Evolutionary conservation across 2,113 vertebrate species (phyloP).

Genomic region (Cyphomyrus discorhynchus): DNA sequence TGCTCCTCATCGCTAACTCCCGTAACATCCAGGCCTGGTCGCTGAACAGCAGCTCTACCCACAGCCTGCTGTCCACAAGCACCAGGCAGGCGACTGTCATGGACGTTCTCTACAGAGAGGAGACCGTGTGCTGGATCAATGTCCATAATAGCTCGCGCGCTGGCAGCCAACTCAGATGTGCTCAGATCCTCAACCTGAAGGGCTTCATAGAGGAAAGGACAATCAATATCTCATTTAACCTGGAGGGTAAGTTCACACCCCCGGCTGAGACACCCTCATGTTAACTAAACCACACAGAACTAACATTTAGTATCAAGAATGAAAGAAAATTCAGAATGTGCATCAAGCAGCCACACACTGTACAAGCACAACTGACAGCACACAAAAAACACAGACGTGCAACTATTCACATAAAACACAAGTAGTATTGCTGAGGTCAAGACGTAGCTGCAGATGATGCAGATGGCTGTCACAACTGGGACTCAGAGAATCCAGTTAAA

Average conservation of each 20-base stretch:
- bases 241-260: slow-evolving; percentile 78
- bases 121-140: slow-evolving; percentile 92
- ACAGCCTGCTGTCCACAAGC: slow-evolving; percentile 70
- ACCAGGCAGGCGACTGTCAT: slow-evolving; percentile 91
- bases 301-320: background rate
- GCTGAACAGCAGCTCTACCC: slow-evolving; percentile 70
- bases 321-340: background rate
- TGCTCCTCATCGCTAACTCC: slow-evolving; percentile 87
- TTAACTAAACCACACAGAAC: background rate
- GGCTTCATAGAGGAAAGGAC: slow-evolving; percentile 72
- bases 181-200: slow-evolving; percentile 83
- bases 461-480: background rate
- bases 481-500: background rate
- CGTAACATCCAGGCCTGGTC: slow-evolving; percentile 87
- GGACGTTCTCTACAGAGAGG: slow-evolving; percentile 86
- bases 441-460: background rate
- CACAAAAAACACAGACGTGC: background rate
- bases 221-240: slow-evolving; percentile 89
- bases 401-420: background rate
- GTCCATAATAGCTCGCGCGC: slow-evolving; percentile 70
- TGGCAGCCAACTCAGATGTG: slow-evolving; percentile 82
- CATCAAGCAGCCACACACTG: background rate
- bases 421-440: background rate
- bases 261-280: background rate
- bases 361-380: background rate